These are phyloP conservation scores for Ibycter americanus DNA, from an alignment of 2,797 vertebrate species.

Conservation along the genomic window DNA sequence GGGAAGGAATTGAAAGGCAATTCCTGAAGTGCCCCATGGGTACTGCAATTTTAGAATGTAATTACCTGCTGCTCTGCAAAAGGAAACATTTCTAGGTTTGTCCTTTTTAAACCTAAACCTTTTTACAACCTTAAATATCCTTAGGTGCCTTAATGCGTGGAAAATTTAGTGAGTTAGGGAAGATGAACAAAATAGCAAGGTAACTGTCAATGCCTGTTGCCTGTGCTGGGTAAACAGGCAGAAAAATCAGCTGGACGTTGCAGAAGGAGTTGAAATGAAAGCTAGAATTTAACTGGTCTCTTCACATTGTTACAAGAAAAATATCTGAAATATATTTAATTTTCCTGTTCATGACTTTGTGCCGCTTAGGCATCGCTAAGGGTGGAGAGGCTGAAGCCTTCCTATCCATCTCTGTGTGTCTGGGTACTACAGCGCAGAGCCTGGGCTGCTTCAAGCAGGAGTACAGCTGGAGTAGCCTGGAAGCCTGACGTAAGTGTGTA, in stretches of 20 bases:
- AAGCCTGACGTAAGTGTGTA: neutral
- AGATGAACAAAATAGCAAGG: neutral
- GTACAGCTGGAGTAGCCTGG: neutral
- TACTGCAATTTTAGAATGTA: neutral
- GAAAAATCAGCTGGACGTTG: neutral
- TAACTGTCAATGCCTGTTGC: neutral
- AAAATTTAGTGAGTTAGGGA: neutral
- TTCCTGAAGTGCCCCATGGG: neutral
- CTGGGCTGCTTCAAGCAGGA: neutral
- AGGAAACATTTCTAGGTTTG: neutral
- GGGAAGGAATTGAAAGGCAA: neutral
- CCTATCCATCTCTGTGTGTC: accelerated
- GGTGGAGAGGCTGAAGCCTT: neutral
- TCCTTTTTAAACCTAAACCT: neutral
- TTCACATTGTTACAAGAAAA: neutral
- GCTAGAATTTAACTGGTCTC: neutral
- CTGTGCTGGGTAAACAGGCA: neutral
- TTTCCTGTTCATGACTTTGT: neutral
- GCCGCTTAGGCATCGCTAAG: neutral
- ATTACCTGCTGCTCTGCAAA: neutral
- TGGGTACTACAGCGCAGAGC: neutral
- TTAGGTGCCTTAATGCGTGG: neutral
- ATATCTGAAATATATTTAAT: neutral
- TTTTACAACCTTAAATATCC: neutral
- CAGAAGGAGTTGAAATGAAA: neutral